Evolutionary conservation across 2,113 vertebrate species (phyloP), one percentile per base, ranked within the genome.

Genomic region (Scopus umbretta): DNA sequence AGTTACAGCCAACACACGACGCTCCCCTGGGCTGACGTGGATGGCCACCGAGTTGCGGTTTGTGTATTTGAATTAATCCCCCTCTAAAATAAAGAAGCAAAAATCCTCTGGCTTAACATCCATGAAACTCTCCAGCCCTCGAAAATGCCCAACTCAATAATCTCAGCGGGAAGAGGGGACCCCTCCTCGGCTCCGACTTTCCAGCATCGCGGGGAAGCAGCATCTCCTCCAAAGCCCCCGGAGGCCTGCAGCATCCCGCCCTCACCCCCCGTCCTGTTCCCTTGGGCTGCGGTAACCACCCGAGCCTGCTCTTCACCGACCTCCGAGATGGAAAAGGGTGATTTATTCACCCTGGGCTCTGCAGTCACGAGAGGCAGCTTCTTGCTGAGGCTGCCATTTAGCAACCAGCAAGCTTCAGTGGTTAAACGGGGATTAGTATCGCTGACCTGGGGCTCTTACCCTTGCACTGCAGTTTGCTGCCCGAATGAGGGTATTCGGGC

Each of bases 221-320:
- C n/a, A 10, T 25, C 65, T 27, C 61, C 14, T 1, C 78, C 79
- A n/a, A 72, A 73, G 40, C 52, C 45, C 21, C 21, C 1, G 1
- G n/a, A 1, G 13, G 50, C 10, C 23, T 16, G 58, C 65, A 22
- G 13, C 43, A 22, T 9, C 86, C 62, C 26, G 45, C 68, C 67
- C 45, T 47, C 47, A 9, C 7, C 19, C 58, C n/a, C 50, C 38
- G 29, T 26, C 43, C 18, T 2, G 0, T 27, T 36, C 49, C 73
- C 14, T 21, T 1, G 5, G 52, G 63, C 40, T 25, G 40, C 19
- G 7, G 66, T 13, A 53, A 7, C 52, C 4, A 0, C 47, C 53
- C 0, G 3, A 71, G 30, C n/a, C 30, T 7, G 10, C 40, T 79
- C 86, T 63, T 27, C 0, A 0, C 38, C 1, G 1, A 11, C n/a